Base-by-base conservation (phyloP, 2,888 invertebrate species). In the Argyra leucocephala region DNA sequence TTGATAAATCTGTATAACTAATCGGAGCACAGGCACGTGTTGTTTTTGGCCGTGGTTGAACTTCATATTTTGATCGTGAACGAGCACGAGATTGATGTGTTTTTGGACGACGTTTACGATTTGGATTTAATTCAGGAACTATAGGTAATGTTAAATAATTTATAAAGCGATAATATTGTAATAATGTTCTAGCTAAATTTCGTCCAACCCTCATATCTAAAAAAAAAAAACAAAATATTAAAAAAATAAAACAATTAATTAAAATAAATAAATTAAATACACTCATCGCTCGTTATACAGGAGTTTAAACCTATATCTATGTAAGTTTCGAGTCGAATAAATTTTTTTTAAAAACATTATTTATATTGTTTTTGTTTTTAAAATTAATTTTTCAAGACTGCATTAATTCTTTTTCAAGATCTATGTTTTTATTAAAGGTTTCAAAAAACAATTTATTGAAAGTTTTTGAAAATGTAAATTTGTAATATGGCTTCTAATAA, bases 121-220 rank as follows among this genome's bases (percentile, higher is more conserved):
- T 76, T 36, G 74, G 72, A n/a, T 75, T 71, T 57, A 82, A 70
- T 70, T 83, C 81, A 1, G 76, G 71, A 1, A 80, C 75, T 63
- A 81, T 69, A 61, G 81, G 80, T 22, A 81, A 75, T 1, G 86
- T 84, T 67, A 89, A 83, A 63, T 88, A 83, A 63, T 90, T 90
- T 36, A 85, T 86, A 67, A 87, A 84, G 72, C 87, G 86, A 80
- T 92, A 93, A 78, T 91, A 93, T 76, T 92, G 91, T 65, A 90
- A 79, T 74, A 91, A 85, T 2, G 91, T 88, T 61, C 88, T 82
- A 1, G 87, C 87, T 68, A 93, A 78, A 77, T 91, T 91, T 67
- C 91, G 82, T 0, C 91, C 91, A 61, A 90, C 83, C 67, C 89
- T 84, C 80, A 87, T 88, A 81, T 91, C 90, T 91, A 70, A 60